Base-by-base conservation (phyloP, 2,113 vertebrate species). In the Perognathus longimembris region DNA sequence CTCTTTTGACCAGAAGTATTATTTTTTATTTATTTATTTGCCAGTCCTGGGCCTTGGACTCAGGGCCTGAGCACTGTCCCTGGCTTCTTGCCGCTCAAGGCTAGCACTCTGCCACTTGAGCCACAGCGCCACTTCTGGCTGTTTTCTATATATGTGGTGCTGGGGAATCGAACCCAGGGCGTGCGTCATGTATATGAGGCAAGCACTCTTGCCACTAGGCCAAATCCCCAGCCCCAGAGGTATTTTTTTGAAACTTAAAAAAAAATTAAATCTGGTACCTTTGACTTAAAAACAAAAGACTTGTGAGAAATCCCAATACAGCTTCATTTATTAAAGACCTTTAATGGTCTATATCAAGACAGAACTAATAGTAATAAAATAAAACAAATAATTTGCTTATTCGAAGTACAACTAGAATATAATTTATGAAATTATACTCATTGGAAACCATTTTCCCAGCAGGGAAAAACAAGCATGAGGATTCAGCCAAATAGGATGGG, bases 401-500 rank as follows among this genome's bases (percentile, higher is more conserved):
- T 92, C 70, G 74, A 90, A 38, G 15, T 81, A 88, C 76, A 92
- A 91, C 36, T 85, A 57, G 74, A 42, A 80, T 59, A 66, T 82
- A 88, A 94, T 75, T 87, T 95, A 73, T 90, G 82, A 81, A 85
- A 63, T 90, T 92, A 88, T 88, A 50, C 34, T 76, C 61, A 22
- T 15, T 63, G 17, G 76, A 88, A 90, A 88, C 24, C 82, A 70
- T 92, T 91, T 85, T 67, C 40, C 70, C 54, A 63, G 61, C 6
- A 84, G 92, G 45, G 70, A 85, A 81, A 69, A 76, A 28, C 26
- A 42, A 50, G n/a, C 76, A 32, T 28, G 10, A 80, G 45, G 32
- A 32, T 70, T 30, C 5, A 64, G n/a, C 17, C 40, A 57, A n/a
- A 69, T 50, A 26, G 28, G 61, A 32, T 5, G 30, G n/a, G 28